Percentiles rank a stretch among this genome's conserved stretches.
phyloP scores from a whole-genome alignment of 2,888 invertebrate genomes.

The Lochmaea capreae region DNA sequence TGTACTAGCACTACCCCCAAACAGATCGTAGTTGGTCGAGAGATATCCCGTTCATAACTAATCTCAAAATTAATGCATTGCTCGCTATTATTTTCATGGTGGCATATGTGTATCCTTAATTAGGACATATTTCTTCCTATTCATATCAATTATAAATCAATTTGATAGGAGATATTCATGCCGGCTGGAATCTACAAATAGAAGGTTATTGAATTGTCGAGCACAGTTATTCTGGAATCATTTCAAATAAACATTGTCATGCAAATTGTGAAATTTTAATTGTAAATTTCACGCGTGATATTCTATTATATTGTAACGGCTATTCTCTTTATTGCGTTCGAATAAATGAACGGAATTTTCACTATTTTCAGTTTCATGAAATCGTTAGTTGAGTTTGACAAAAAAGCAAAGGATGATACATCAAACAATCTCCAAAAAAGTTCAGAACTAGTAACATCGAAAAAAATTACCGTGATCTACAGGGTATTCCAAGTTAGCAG shows the following conservation, averaged over 20 bases:
- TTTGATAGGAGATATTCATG: conserved; percentile 30
- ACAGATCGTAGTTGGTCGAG: conserved; percentile 45
- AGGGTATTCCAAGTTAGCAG: too few relatives aligned
- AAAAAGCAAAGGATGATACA: too few relatives aligned
- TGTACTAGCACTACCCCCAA: conserved; percentile 44
- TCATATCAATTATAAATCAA: conserved; percentile 36
- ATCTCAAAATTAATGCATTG: conserved; percentile 48
- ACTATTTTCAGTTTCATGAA: not conserved
- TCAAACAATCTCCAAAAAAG: too few relatives aligned
- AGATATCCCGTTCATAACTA: conserved; percentile 46
- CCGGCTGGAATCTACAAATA: not conserved
- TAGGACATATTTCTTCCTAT: conserved; percentile 41
- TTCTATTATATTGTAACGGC: not conserved
- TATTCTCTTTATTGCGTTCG: not conserved
- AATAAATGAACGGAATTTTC: not conserved
- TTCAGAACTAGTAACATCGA: too few relatives aligned
- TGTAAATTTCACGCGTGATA: not conserved
- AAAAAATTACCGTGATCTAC: too few relatives aligned
- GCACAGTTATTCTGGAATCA: not conserved
- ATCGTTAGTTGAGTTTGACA: too few relatives aligned
- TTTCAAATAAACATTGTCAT: not conserved
- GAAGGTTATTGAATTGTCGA: conserved; percentile 8
- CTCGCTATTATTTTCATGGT: conserved; percentile 42
- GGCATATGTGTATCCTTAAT: conserved; percentile 44
- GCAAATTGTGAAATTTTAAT: not conserved